phyloP scores from a whole-genome alignment of 2,888 invertebrate genomes.

The Chalcis sispes region DNA sequence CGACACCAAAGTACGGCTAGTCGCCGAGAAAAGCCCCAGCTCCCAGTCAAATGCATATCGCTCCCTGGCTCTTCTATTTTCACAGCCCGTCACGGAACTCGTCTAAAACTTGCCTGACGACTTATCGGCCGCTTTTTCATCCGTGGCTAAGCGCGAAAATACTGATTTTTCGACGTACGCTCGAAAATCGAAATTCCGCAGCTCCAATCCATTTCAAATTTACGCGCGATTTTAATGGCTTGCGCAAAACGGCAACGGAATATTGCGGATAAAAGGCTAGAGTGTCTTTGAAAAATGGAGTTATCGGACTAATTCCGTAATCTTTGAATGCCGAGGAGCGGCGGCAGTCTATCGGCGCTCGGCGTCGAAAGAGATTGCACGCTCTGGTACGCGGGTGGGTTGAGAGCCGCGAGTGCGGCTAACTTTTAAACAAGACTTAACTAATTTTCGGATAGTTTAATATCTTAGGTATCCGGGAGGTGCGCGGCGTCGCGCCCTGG shows the following conservation, averaged over 20 bases:
- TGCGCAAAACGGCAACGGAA: neutral
- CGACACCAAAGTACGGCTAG: slow-evolving; percentile 64
- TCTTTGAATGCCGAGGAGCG: neutral
- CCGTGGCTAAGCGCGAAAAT: neutral
- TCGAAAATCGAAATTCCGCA: slow-evolving; percentile 26
- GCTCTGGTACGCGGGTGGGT: slow-evolving; percentile 26
- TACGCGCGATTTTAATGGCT: neutral
- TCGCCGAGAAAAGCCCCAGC: slow-evolving; percentile 68
- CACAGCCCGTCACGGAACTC: slow-evolving; percentile 22
- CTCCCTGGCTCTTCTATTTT: slow-evolving; percentile 42
- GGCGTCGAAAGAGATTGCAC: slow-evolving; percentile 46
- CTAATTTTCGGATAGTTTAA: slow-evolving; percentile 75
- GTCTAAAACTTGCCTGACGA: slow-evolving; percentile 10
- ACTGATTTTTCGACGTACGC: slow-evolving; percentile 31
- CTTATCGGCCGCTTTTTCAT: neutral
- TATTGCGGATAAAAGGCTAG: neutral
- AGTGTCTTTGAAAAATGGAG: neutral
- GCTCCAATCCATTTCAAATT: slow-evolving; percentile 8
- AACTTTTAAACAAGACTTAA: slow-evolving; percentile 75
- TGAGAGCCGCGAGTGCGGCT: slow-evolving; percentile 58
- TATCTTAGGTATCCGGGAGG: slow-evolving; percentile 71
- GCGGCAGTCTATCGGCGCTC: slow-evolving; percentile 24
- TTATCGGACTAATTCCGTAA: slow-evolving; percentile 41
- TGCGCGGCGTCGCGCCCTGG: slow-evolving; percentile 34
- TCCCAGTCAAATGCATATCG: slow-evolving; percentile 71